A percentile compares a stretch with the other conserved stretches of the same genome.
Evolutionary conservation across 2,113 vertebrate species (phyloP).

Genomic region (Nestor notabilis): DNA sequence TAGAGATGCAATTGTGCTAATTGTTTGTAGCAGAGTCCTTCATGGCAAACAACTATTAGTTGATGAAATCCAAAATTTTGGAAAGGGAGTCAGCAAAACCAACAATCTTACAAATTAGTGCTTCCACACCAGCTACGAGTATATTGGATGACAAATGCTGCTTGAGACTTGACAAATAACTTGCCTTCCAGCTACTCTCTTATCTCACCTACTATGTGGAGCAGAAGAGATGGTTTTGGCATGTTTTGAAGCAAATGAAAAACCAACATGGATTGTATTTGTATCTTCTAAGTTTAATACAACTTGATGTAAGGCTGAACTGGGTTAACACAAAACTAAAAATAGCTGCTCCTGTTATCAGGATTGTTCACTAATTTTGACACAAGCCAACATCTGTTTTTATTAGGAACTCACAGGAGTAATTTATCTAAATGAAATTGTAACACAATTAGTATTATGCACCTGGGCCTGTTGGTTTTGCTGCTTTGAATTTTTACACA

Average conservation of each 20-base stretch:
- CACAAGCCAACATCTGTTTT: conserved; percentile 48
- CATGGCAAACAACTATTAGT: not conserved
- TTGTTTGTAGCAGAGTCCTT: not conserved
- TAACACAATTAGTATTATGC: not conserved
- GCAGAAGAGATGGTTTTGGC: not conserved
- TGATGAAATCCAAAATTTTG: not conserved
- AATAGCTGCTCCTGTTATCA: conserved; percentile 52
- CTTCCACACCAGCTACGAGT: not conserved
- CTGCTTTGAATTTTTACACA: not conserved
- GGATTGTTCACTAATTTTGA: conserved; percentile 46
- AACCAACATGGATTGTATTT: not conserved
- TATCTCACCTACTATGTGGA: not conserved
- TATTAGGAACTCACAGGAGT: conserved; percentile 31
- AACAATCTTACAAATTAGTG: not conserved
- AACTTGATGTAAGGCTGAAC: conserved; percentile 32
- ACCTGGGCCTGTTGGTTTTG: not conserved
- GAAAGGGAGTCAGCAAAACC: not conserved
- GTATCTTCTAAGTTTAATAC: conserved; percentile 9
- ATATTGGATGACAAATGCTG: not conserved
- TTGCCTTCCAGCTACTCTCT: not conserved
- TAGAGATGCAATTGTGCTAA: not conserved
- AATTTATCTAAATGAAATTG: conserved; percentile 52
- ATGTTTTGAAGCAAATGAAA: not conserved
- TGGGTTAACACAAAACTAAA: conserved; percentile 20
- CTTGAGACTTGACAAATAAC: not conserved